Evolutionary conservation across 2,888 invertebrate genomes (phyloP), one percentile per base, ranked within the genome.

Genomic region (Pemphredon lugubris): DNA sequence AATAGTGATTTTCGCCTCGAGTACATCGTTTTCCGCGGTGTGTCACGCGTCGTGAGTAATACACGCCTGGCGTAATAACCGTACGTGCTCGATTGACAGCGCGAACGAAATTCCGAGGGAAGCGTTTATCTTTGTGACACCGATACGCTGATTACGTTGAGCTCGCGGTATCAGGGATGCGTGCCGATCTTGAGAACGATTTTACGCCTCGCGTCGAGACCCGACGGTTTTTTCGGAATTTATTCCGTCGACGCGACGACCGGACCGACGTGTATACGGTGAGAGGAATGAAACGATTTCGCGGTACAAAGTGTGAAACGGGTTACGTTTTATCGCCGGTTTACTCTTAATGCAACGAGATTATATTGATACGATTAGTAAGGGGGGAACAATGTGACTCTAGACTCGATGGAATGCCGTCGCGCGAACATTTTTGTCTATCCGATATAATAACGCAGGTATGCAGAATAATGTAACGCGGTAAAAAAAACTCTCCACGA

Each of bases 41-140:
- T 71, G 77, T 77, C 80, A 79, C 59, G 51, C 55, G 48, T 58
- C 50, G 67, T 77, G 77, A 77, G 77, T 77, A 77, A 77, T 72
- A 5, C 23, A 20, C 32, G 21, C 40, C 39, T 39, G 21, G 39
- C 42, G 65, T 34, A 55, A 51, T 23, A 48, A 42, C 13, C 23
- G 21, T 54, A 48, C 45, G 54, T 42, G 55, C 45, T 55, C 54
- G 26, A 66, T 65, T 51, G 55, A 65, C 60, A 47, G 37, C 42
- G 58, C 61, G 64, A 63, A 18, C 51, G 44, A 50, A 55, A 75
- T 66, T 79, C 75, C 51, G 11, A 9, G 50, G 63, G 64, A 59
- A 61, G 45, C 45, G 39, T 71, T 79, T 72, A 79, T 75, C 77
- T 79, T 54, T 21, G 2, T 37, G 64, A 45, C 40, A 32, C 66